These are phyloP conservation scores for Peromyscus polionotus DNA, from an alignment of 2,113 vertebrate species.

Conservation along the genomic window DNA sequence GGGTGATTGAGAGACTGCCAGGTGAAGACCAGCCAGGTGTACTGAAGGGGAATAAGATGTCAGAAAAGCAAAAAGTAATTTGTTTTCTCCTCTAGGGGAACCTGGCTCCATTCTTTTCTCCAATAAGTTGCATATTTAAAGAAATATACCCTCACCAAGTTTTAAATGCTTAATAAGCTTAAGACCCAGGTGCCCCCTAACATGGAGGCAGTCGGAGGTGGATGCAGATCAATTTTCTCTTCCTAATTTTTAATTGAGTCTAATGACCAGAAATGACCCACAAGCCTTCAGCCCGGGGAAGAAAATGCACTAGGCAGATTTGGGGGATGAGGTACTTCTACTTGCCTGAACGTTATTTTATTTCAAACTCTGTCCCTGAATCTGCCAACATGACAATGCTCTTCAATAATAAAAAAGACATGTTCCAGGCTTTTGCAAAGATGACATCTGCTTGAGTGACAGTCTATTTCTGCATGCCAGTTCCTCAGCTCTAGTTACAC, in stretches of 20 bases:
- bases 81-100: conserved; percentile 75
- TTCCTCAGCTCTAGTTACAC: conserved; percentile 64
- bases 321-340: conserved; percentile 79
- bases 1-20: conserved; percentile 71
- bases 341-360: conserved; percentile 81
- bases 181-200: conserved; percentile 48
- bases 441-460: conserved; percentile 83
- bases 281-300: conserved; percentile 75
- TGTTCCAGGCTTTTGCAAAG: conserved; percentile 78
- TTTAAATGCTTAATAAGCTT: conserved; percentile 66
- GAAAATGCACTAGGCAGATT: conserved; percentile 76
- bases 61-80: conserved; percentile 72
- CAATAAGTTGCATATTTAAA: conserved; percentile 62
- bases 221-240: conserved; percentile 77
- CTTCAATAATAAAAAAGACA: conserved; percentile 85
- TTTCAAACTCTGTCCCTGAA: conserved; percentile 83
- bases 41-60: conserved; percentile 74
- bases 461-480: conserved; percentile 68
- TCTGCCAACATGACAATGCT: conserved; percentile 86
- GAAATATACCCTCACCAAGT: background rate
- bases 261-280: conserved; percentile 83
- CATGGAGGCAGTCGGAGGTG: conserved; percentile 64
- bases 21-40: conserved; percentile 40
- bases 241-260: conserved; percentile 83
- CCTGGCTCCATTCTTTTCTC: conserved; percentile 64